phyloP scores from a whole-genome alignment of 2,113 vertebrate species.

The Plotosus lineatus region DNA sequence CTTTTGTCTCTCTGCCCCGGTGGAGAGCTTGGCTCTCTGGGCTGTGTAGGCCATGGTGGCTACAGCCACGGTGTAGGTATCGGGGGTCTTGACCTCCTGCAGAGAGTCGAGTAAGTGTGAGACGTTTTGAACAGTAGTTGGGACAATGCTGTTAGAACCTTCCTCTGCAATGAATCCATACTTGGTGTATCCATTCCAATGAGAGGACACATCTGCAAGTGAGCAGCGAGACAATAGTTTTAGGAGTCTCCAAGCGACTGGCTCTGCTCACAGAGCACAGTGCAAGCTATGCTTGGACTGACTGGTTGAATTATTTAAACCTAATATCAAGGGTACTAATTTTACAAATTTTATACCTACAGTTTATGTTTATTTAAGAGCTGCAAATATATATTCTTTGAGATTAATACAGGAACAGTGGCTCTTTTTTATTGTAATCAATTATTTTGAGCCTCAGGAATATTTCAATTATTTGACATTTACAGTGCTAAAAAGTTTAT shows the following conservation, averaged over 20 bases:
- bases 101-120: constrained; percentile 83
- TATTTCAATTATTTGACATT: background rate
- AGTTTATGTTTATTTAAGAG: background rate
- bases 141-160: constrained; percentile 81
- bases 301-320: background rate
- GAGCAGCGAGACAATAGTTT: constrained; percentile 92
- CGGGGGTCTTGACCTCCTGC: constrained; percentile 78
- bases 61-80: constrained; percentile 83
- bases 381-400: background rate
- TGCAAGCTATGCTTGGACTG: constrained; percentile 34
- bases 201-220: constrained; percentile 89
- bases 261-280: constrained; percentile 47
- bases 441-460: background rate
- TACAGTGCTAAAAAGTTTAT: background rate
- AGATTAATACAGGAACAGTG: background rate
- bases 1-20: constrained; percentile 84
- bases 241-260: constrained; percentile 58
- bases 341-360: too few relatives aligned
- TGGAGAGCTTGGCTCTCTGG: constrained; percentile 93
- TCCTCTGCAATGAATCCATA: constrained; percentile 86
- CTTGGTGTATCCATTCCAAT: constrained; percentile 75
- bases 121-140: constrained; percentile 85
- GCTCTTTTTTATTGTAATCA: background rate
- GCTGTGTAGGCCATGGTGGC: constrained; percentile 96
- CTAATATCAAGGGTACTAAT: background rate